Percentiles rank a stretch among this genome's conserved stretches.
These are phyloP conservation scores for Paralinhomoeus sp. DNA, from an alignment of 2,888 invertebrate genomes.

Conservation along the genomic window DNA sequence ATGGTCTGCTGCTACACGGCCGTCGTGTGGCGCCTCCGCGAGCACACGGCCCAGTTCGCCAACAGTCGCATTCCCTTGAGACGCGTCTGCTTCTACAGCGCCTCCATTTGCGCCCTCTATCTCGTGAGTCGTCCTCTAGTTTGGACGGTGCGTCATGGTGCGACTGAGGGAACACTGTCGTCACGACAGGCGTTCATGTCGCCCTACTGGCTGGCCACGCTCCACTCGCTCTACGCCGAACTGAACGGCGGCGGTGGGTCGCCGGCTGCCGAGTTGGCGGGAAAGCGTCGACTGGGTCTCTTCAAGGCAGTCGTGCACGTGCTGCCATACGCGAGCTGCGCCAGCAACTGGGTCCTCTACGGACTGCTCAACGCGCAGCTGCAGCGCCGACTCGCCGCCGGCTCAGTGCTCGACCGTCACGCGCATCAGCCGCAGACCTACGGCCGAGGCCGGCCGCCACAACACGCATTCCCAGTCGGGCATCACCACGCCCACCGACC, in stretches of 20 bases:
- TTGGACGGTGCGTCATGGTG: no score
- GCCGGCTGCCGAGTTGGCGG: background rate
- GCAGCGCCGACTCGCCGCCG: no score
- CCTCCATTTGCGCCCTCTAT: background rate
- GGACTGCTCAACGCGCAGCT: background rate
- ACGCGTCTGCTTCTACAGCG: background rate
- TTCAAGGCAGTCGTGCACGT: conserved; percentile 64
- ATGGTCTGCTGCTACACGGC: background rate
- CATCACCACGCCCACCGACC: no score
- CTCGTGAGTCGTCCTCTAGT: no score
- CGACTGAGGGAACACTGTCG: no score
- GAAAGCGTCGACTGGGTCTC: background rate
- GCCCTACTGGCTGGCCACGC: background rate
- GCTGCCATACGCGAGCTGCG: conserved; percentile 63
- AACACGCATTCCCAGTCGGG: no score
- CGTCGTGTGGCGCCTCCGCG: background rate
- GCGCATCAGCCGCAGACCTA: no score
- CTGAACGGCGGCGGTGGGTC: no score
- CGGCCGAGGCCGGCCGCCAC: no score
- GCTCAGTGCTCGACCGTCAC: no score
- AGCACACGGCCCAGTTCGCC: background rate
- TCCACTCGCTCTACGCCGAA: background rate
- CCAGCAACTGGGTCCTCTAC: background rate
- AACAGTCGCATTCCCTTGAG: background rate
- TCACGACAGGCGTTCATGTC: no score